Percentiles rank a stretch among this genome's conserved stretches.
These are phyloP conservation scores for Macquaria ambigua DNA, from an alignment of 2,113 vertebrate genomes.

Conservation along the genomic window DNA sequence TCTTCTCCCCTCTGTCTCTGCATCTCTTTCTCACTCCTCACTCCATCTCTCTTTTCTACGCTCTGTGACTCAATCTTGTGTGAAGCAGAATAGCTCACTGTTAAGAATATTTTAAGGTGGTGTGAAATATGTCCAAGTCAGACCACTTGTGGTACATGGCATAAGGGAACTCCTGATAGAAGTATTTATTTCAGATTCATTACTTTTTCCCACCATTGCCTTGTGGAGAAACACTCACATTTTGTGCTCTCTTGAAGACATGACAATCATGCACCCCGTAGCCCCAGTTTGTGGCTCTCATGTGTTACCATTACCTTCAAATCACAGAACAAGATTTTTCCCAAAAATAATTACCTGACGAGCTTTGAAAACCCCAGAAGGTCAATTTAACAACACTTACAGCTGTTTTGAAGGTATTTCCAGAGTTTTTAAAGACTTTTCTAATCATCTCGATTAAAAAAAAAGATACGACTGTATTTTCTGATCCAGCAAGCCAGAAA, in stretches of 20 bases:
- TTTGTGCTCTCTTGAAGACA: slow-evolving; percentile 27
- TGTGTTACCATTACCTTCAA: background rate
- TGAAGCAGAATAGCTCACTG: slow-evolving; percentile 69
- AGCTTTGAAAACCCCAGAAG: background rate
- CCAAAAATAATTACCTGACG: background rate
- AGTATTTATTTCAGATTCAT: slow-evolving; percentile 47
- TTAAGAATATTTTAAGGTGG: slow-evolving; percentile 60
- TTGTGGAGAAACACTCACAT: slow-evolving; percentile 14
- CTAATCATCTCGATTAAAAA: background rate
- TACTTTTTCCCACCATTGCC: background rate
- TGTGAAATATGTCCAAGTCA: slow-evolving; percentile 65
- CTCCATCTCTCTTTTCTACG: slow-evolving; percentile 58
- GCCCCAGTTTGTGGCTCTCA: background rate
- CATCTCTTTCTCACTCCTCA: slow-evolving; percentile 56
- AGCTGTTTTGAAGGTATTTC: background rate
- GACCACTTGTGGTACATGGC: slow-evolving; percentile 56
- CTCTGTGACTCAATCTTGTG: slow-evolving; percentile 69
- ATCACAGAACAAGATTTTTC: background rate
- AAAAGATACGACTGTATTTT: background rate
- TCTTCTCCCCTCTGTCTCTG: slow-evolving; percentile 62
- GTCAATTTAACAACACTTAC: background rate
- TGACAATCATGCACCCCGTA: background rate
- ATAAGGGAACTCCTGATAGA: slow-evolving; percentile 36
- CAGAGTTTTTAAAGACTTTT: background rate
- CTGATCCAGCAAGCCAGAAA: background rate